A percentile compares a stretch with the other conserved stretches of the same genome.
phyloP scores from a whole-genome alignment of 2,888 invertebrate species.

The Perizoma flavofasciatum region DNA sequence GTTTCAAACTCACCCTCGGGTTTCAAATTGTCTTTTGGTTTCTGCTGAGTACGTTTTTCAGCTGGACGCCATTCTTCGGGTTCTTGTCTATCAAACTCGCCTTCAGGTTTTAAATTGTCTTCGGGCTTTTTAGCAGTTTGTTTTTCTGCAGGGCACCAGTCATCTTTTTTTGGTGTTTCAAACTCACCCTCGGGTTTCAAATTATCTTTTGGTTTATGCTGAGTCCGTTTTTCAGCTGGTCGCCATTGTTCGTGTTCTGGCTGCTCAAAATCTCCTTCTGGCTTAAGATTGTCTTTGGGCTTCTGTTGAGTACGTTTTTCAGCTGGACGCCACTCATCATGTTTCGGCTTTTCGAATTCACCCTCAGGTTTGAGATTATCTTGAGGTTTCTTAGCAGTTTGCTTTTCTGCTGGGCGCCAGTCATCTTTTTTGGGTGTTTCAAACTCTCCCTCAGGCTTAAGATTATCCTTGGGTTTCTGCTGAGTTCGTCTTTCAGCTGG shows the following conservation, averaged over 20 bases:
- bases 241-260: slow-evolving; percentile 69
- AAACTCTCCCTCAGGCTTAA: slow-evolving; percentile 83
- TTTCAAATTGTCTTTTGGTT: slow-evolving; percentile 84
- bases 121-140: slow-evolving; percentile 73
- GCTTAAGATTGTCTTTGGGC: slow-evolving; percentile 83
- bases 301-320: slow-evolving; percentile 67
- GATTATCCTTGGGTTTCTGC: slow-evolving; percentile 78
- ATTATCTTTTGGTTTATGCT: slow-evolving; percentile 74
- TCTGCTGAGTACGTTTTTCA: slow-evolving; percentile 75
- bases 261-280: slow-evolving; percentile 83
- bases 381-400: slow-evolving; percentile 42
- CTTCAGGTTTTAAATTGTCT: slow-evolving; percentile 84
- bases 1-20: slow-evolving; percentile 85
- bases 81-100: slow-evolving; percentile 75
- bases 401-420: slow-evolving; percentile 48
- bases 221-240: slow-evolving; percentile 67
- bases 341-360: slow-evolving; percentile 74
- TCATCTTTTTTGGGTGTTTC: slow-evolving; percentile 67
- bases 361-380: slow-evolving; percentile 84
- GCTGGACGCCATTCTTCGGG: slow-evolving; percentile 75
- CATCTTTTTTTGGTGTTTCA: slow-evolving; percentile 51
- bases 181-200: slow-evolving; percentile 50
- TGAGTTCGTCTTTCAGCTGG: slow-evolving; percentile 69
- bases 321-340: slow-evolving; percentile 60
- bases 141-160: slow-evolving; percentile 68